Conservation (phyloP, 2,797 vertebrate genomes). For the Momotus momota region DNA sequence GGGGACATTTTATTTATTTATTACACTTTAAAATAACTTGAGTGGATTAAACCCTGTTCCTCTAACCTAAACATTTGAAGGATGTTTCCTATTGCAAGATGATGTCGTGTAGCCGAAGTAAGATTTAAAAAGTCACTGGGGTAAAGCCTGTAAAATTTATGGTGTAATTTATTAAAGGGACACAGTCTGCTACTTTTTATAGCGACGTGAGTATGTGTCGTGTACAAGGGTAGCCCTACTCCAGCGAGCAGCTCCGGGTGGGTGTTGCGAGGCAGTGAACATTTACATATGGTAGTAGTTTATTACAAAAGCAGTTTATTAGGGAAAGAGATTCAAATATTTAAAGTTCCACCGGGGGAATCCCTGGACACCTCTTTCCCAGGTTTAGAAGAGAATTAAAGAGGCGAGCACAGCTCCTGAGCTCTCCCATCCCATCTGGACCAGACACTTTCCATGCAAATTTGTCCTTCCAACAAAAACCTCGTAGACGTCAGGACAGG, state of each 20-base stretch:
- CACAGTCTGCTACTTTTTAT: constrained; percentile 60
- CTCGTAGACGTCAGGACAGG: fast-evolving
- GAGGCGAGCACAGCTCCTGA: background rate
- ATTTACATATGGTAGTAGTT: constrained; percentile 51
- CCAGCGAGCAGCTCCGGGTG: background rate
- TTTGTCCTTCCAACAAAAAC: background rate
- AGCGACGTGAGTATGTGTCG: background rate
- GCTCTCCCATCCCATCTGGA: background rate
- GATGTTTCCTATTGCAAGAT: constrained; percentile 59
- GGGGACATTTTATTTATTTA: constrained; percentile 55
- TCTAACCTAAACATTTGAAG: constrained; percentile 47
- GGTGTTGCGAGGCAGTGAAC: background rate
- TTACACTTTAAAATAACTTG: constrained; percentile 20
- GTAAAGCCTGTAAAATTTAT: constrained; percentile 63
- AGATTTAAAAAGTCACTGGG: constrained; percentile 44
- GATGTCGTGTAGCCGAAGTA: constrained; percentile 13
- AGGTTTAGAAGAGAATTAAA: background rate
- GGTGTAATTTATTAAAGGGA: constrained; percentile 58
- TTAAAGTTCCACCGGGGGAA: background rate
- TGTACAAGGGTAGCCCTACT: background rate
- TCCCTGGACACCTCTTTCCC: background rate
- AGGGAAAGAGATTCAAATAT: constrained; percentile 36
- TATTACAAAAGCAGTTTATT: constrained; percentile 59
- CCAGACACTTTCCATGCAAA: background rate
- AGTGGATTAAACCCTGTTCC: constrained; percentile 35